phyloP scores from a whole-genome alignment of 1,140 invertebrate species.

The Drosophila pruinosa region DNA sequence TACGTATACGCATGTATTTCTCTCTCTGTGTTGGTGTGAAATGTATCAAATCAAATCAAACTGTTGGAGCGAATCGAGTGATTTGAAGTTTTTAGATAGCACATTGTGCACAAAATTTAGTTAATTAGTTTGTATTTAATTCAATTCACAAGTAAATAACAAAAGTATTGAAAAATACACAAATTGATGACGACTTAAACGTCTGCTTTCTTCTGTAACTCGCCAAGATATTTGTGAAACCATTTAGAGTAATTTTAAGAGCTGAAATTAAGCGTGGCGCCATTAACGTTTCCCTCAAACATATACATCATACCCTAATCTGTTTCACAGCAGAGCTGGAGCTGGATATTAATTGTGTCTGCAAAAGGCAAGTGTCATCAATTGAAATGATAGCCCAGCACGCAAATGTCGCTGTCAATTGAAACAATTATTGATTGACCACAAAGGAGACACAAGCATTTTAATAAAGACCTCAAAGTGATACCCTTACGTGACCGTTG shows the following conservation, averaged over 20 bases:
- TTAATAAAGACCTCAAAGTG: not conserved
- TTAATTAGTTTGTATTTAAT: constrained; percentile 77
- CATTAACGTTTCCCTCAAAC: not conserved
- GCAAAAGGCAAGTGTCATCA: constrained; percentile 6
- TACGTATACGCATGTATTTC: not conserved
- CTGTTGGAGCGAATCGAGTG: constrained; percentile 3
- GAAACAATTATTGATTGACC: constrained; percentile 30
- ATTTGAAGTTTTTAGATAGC: constrained; percentile 9
- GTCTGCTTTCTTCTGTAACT: constrained; percentile 14
- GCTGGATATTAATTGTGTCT: constrained; percentile 1
- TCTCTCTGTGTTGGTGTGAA: constrained; percentile 9
- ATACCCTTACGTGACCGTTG: constrained; percentile 2
- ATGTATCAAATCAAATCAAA: not conserved
- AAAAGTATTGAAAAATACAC: constrained; percentile 20
- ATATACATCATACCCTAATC: not conserved
- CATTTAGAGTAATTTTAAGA: constrained; percentile 25
- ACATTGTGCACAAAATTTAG: constrained; percentile 52
- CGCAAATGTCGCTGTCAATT: constrained; percentile 31
- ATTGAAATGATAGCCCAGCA: constrained; percentile 25
- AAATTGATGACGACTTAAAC: not conserved
- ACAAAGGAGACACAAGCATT: constrained; percentile 2
- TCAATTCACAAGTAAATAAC: constrained; percentile 57
- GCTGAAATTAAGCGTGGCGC: constrained; percentile 21
- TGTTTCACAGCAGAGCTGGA: no score
- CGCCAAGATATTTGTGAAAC: constrained; percentile 15